Base-by-base conservation (phyloP, 2,113 vertebrate genomes). In the Platycercus adscitus region DNA sequence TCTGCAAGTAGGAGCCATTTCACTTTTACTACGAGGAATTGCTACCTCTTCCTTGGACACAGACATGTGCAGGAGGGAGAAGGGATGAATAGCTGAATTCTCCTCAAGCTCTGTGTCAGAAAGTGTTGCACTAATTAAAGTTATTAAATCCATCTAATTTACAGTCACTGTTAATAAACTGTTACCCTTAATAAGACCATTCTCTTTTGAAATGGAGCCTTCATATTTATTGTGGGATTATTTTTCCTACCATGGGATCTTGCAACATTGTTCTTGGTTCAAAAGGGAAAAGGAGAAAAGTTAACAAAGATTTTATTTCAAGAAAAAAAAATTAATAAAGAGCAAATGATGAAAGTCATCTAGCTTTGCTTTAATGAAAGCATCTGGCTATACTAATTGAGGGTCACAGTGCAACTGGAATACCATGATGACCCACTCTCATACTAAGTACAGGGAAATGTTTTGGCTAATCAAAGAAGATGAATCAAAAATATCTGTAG, bases 111-210 rank as follows among this genome's bases (percentile, higher is more conserved):
- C 77, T 87, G 28, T 86, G 69, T 82, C 78, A 95, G 91, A 94
- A 95, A 94, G 56, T 61, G 25, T 84, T 88, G 60, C 50, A 35
- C 91, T 96, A 95, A 96, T 95, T 96, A 93, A 95, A 94, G 93
- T 93, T 83, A 96, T 95, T 96, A 95, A 91, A 94, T 75, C 15
- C 58, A 66, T 68, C 83, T 92, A 89, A 92, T 91, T 95, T 91
- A 53, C 44, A 94, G 88, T 50, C 70, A 80, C 73, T 96, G 94
- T 77, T 96, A 95, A 94, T 96, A 94, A 97, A 96, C 70, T 84
- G 77, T 75, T 94, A 71, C 72, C 81, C 88, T 91, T 95, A 93
- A 92, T 94, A 95, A 95, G 81, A 35, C 21, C 65, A 50, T 89
- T 89, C 35, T 79, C 52, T 81, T 95, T 78, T 84, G 83, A 94